Evolutionary conservation across 2,113 vertebrate species (phyloP), one percentile per base, ranked within the genome.

Genomic region (Dicaeum eximium): DNA sequence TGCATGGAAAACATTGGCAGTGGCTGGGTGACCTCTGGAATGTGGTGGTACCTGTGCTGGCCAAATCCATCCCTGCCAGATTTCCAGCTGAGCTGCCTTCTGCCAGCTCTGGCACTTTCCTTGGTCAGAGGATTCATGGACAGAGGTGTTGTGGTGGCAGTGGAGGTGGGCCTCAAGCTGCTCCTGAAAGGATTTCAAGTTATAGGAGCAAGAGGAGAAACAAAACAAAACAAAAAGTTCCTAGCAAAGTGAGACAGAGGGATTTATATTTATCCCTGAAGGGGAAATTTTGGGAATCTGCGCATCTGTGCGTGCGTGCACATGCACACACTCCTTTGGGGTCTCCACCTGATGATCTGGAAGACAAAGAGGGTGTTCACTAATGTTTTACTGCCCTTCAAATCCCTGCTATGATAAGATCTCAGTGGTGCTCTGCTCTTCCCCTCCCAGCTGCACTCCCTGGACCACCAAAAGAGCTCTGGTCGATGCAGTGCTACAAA

Each of bases 381-480:
- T 28, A 75, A 57, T 18, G 33, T 20, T 84, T 86, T 66, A 64
- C 16, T 80, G 56, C 16, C 30, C 44, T 66, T 86, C 66, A 74
- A 15, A 90, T 50, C 31, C 45, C 42, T 92, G 61, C 38, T 53
- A 0, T 2, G 33, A 35, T 88, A 64, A 80, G 58, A 60, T 86
- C 23, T 85, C 40, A 31, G 45, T 10, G 0, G 2, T 31, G 11
- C 47, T 88, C 86, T 78, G 14, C 47, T 77, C 19, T 88, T 83
- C 28, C 56, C 30, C 60, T 90, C 51, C 30, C 58, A 56, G 50
- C 33, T 82, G 80, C 2, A 1, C 28, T 93, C 78, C 21, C 64
- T 23, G 64, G 95, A 86, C 82, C 92, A 94, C 92, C 91, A 72
- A 37, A 86, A n/a, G 51, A 67, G 88, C 61, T 77, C 33, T 35